Evolutionary conservation across 2,797 vertebrate species (phyloP), one percentile per base, ranked within the genome.

Genomic region (Argentina silus): DNA sequence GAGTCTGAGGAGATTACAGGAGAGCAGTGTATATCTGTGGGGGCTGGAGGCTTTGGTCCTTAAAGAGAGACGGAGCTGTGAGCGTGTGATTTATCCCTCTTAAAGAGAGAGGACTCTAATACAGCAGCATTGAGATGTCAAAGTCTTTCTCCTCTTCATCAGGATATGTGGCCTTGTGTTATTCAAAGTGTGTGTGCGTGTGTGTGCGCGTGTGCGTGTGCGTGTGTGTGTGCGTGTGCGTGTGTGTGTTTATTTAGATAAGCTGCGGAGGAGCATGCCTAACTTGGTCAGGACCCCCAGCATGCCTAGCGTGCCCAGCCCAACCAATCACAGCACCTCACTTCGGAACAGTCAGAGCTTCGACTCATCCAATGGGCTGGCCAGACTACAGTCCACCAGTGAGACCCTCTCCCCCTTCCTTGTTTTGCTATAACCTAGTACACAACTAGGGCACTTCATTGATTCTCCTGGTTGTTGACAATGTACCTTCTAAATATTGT

Each of bases 271-370:
- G 81, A 93, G 93, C 81, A 91, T 93, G 91, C 92, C 93, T 12
- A 91, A 92, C 90, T 91, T 94, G 4, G 83, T 91, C 76, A 70
- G 86, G 70, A 72, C 87, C 85, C 90, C 90, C 89, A 97, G 96
- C 90, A 94, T 96, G 94, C 94, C 96, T 10, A 95, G 95, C 64
- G 92, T 96, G 0, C 90, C 96, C 72, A 89, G 94, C 71, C 66
- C 91, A 6, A 84, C 85, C 79, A 91, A 81, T 81, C 90, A 73
- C 0, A 19, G 86, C 0, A 83, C 85, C 77, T 93, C 96, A 80
- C 95, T 98, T 86, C 93, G 95, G 86, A 97, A 90, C 83, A 98
- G 97, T 84, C 95, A 95, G 87, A 98, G 96, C 85, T 99, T 98
- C 75, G 96, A 98, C 87, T 97, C 95, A 2, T 94, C 93, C 77